Base-by-base conservation (phyloP, 1,140 invertebrate species). In the Argopecten irradians region DNA sequence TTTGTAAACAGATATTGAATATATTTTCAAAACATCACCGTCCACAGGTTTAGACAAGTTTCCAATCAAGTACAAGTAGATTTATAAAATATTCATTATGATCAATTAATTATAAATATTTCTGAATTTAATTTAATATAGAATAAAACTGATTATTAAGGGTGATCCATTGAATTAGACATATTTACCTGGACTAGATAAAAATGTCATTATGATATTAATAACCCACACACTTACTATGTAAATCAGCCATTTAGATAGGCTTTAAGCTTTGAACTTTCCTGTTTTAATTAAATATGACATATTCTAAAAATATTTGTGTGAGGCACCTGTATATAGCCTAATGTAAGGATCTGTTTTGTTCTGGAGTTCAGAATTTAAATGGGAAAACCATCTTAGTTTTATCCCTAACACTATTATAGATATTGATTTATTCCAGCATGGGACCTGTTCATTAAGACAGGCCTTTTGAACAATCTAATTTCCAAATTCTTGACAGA, bases 331-430 rank as follows among this genome's bases (percentile, higher is more conserved):
- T 71, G 55, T 71, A 28, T 71, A 71, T n/a, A n/a, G 2, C n/a
- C 14, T 71, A 16, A 71, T 71, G 55, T 71, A 28, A 11, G 22
- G 2, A 3, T 71, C 22, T n/a, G 55, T 71, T 71, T 71, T 71
- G 55, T 71, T 71, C 55, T 71, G 19, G 28, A 71, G 16, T 71
- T 16, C n/a, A 71, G 55, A 71, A 71, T 71, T 71, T 28, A 71
- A 71, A 71, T 71, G 55, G 55, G 55, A 71, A 71, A 71, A n/a
- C 55, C 55, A 71, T 71, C 55, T 71, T 71, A 71, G 55, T 71
- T 71, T n/a, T 71, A 28, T 11, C 55, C 55, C 5, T 28, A n/a
- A 71, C 55, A 71, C 7, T 22, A 71, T 71, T 71, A 71, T 71
- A 71, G 28, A 71, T 71, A 71, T 71, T 71, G 55, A 71, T 71